Conservation (phyloP, 2,113 vertebrate species). For the Potamarius usumacintae region DNA sequence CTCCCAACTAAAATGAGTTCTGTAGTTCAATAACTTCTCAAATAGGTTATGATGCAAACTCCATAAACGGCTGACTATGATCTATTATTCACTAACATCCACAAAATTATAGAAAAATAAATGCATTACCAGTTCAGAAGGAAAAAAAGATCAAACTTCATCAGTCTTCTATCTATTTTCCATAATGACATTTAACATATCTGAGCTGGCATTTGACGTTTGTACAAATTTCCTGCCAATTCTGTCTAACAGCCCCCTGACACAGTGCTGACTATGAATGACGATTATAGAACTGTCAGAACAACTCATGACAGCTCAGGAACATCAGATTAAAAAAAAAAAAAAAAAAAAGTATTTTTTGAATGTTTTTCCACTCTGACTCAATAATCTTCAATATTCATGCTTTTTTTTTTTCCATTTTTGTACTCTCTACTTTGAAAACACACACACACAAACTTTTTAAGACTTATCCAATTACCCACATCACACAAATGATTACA, state of each 20-base stretch:
- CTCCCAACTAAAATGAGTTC: not conserved
- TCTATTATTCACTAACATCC: not conserved
- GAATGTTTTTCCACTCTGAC: not conserved
- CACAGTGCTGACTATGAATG: not conserved
- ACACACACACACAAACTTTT: not conserved
- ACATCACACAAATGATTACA: not conserved
- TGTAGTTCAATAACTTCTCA: not conserved
- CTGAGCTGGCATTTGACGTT: not conserved
- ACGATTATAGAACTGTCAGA: conserved; percentile 13
- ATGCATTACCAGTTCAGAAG: not conserved
- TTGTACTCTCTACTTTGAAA: not conserved
- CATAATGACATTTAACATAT: conserved; percentile 18
- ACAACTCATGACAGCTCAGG: conserved; percentile 13
- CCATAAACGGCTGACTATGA: not conserved
- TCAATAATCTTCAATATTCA: not conserved
- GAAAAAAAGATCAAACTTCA: not conserved
- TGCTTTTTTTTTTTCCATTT: not conserved
- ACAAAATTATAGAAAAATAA: not conserved
- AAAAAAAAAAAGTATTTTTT: not conserved
- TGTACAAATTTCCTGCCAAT: conserved; percentile 4
- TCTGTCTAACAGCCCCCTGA: not conserved
- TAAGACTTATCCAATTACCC: not conserved
- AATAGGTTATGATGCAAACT: not conserved
- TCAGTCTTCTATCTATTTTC: not conserved
- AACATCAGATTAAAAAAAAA: conserved; percentile 10